phyloP scores from a whole-genome alignment of 2,888 invertebrate species.

The Hirtodrosophila confusa region DNA sequence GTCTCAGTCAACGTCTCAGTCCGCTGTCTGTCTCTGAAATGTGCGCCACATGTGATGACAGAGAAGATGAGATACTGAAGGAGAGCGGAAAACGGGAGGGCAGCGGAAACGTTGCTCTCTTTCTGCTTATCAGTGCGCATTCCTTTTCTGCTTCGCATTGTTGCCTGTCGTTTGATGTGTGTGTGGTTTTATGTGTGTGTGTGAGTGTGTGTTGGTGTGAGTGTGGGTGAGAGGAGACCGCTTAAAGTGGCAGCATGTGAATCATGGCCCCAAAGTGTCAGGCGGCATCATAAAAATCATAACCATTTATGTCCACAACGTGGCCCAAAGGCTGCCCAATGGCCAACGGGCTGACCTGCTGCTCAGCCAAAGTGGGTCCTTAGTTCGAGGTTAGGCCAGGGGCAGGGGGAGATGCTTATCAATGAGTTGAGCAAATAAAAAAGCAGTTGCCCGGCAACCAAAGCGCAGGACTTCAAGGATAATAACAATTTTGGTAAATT shows the following conservation, averaged over 20 bases:
- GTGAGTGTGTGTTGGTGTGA: slow-evolving; percentile 15
- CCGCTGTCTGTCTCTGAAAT: slow-evolving; percentile 16
- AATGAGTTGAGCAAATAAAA: slow-evolving; percentile 61
- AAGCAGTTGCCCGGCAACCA: slow-evolving; percentile 48
- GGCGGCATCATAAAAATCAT: slow-evolving; percentile 73
- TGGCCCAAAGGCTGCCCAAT: slow-evolving; percentile 31
- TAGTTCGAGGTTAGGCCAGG: slow-evolving; percentile 3
- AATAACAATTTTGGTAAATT: slow-evolving; percentile 77
- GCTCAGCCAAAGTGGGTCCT: slow-evolving; percentile 5
- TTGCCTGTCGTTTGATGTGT: slow-evolving; percentile 33
- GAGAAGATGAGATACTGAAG: slow-evolving; percentile 28
- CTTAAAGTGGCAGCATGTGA: slow-evolving; percentile 49
- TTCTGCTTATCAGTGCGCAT: slow-evolving; percentile 63
- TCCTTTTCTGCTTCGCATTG: slow-evolving; percentile 64
- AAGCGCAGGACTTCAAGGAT: slow-evolving; percentile 50
- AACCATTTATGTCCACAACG: slow-evolving; percentile 63
- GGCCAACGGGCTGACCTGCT: slow-evolving; percentile 22
- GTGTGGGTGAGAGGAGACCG: slow-evolving; percentile 1
- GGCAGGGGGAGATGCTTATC: slow-evolving; percentile 51
- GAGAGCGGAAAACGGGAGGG: slow-evolving; percentile 14
- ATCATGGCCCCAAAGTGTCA: slow-evolving; percentile 65
- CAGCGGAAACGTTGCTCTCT: slow-evolving; percentile 62
- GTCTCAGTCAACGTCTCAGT: slow-evolving; percentile 35
- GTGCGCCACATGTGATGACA: slow-evolving; percentile 50
- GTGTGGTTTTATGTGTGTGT: slow-evolving; percentile 16